Base-by-base conservation (phyloP, 2,113 vertebrate genomes). In the Cephalopholis sonnerati region DNA sequence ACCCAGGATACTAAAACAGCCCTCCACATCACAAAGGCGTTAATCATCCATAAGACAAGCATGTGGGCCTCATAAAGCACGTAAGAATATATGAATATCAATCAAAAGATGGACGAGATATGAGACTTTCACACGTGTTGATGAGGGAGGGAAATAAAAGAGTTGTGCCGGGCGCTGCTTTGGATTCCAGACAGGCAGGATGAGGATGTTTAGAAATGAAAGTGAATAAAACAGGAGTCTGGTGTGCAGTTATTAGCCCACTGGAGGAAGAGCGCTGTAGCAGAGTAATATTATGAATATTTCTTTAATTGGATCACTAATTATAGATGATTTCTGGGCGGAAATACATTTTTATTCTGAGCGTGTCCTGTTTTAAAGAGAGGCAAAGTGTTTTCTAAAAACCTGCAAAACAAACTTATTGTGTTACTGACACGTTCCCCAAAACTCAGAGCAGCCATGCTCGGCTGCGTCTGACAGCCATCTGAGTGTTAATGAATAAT, bases 31-130 rank as follows among this genome's bases (percentile, higher is more conserved):
- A 94, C 85, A 94, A 93, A 92, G 70, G 92, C 68, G 3, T 84
- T 93, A 94, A 94, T 91, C 88, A 87, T 89, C 88, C 91, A 83
- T 89, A 90, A 82, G 91, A 89, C 87, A 84, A 88, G 90, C 90
- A 84, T 92, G 90, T 62, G 80, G 77, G 63, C 22, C 51, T 9
- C 50, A 85, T 77, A 79, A 87, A 90, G 88, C 79, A 73, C 76
- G 71, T 53, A 69, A 66, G 89, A 69, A 84, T 90, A 80, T 80
- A 88, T 94, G 92, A 94, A 94, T 93, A 93, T 91, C 85, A 90
- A 93, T 91, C 90, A 81, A 71, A 83, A n/a, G 78, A 46, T 32
- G 82, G 67, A 62, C 27, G 48, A 22, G 71, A 70, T 78, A 53
- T 27, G 53, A 27, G 44, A 65, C 44, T 76, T 79, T 74, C 70